phyloP scores from a whole-genome alignment of 2,113 vertebrate genomes.

The Bos indicus region DNA sequence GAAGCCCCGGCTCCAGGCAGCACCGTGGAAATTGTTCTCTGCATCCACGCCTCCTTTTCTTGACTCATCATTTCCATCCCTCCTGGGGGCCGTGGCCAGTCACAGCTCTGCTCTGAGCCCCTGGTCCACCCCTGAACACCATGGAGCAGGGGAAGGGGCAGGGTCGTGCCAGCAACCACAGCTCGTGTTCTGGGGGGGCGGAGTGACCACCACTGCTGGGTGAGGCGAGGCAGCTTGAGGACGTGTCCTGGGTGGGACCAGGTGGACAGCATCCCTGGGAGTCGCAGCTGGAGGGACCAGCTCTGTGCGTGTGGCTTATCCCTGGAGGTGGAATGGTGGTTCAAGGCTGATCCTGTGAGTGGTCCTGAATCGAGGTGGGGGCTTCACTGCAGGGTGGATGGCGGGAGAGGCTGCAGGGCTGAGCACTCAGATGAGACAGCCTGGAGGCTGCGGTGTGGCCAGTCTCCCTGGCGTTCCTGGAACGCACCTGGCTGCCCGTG shows the following conservation, averaged over 20 bases:
- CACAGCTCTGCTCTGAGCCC: not conserved
- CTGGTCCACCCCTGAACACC: fast-evolving
- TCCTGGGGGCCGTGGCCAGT: fast-evolving
- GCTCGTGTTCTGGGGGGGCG: fast-evolving
- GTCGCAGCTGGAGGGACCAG: fast-evolving
- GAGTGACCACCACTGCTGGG: fast-evolving
- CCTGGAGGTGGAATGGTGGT: not conserved
- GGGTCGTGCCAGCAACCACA: fast-evolving
- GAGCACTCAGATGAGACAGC: fast-evolving
- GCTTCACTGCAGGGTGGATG: not conserved
- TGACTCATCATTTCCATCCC: fast-evolving
- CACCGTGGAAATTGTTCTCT: fast-evolving
- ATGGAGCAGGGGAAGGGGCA: fast-evolving
- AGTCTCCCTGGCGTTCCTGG: fast-evolving
- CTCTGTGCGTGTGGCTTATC: not conserved
- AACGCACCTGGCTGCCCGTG: fast-evolving
- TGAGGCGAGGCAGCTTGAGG: fast-evolving
- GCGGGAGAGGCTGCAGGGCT: fast-evolving
- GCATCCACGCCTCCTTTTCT: not conserved
- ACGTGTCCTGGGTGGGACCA: fast-evolving
- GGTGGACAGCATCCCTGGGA: too few species aligned
- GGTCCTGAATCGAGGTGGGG: not conserved
- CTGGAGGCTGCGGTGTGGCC: not conserved
- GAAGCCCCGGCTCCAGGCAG: fast-evolving
- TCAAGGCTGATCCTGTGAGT: not conserved